Conservation (phyloP, 2,888 invertebrate species). For the Drosophila tripunctata region DNA sequence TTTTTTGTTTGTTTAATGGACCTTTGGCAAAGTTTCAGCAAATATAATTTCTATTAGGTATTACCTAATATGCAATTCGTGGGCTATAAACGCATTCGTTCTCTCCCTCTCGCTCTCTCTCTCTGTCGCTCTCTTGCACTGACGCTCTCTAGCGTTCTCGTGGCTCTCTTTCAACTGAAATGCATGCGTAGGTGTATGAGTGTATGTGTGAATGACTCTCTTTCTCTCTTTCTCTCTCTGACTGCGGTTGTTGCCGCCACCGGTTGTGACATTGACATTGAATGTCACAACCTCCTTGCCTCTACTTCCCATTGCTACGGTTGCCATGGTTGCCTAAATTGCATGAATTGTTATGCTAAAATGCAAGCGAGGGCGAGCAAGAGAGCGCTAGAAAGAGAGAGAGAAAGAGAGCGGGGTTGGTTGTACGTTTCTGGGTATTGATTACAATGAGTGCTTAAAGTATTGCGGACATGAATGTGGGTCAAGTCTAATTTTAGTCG, state of each 20-base stretch:
- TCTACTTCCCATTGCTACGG: conserved; percentile 9
- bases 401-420: neutral
- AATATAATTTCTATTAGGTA: conserved; percentile 14
- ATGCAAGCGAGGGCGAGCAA: conserved; percentile 15
- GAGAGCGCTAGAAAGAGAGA: neutral
- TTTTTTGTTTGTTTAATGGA: conserved; percentile 23
- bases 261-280: conserved; percentile 21
- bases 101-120: neutral
- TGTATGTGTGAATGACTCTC: conserved; percentile 7
- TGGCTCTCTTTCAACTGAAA: neutral
- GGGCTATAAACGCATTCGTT: no score
- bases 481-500: conserved; percentile 58
- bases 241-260: conserved; percentile 14
- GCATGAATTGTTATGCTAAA: conserved; percentile 20
- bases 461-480: conserved; percentile 38
- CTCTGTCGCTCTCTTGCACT: neutral
- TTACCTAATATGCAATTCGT: conserved; percentile 52
- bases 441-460: conserved; percentile 38
- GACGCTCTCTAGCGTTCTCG: neutral
- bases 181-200: neutral
- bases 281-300: conserved; percentile 10
- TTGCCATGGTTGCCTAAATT: conserved; percentile 47
- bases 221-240: neutral
- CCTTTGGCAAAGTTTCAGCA: conserved; percentile 49
- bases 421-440: conserved; percentile 34